phyloP scores from a whole-genome alignment of 2,888 invertebrate species.

The Melinaea marsaeus region DNA sequence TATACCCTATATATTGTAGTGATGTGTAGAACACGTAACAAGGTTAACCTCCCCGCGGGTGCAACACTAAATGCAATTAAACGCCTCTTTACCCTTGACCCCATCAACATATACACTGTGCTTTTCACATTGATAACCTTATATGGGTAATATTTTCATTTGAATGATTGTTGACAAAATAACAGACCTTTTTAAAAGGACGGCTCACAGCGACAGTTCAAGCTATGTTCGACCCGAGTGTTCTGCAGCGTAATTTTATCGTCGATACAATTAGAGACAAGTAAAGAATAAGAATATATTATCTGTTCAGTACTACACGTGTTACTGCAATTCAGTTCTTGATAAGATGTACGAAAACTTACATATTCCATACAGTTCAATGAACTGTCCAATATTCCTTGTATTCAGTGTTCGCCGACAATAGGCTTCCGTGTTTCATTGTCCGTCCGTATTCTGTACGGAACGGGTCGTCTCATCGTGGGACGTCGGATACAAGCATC shows the following conservation, averaged over 20 bases:
- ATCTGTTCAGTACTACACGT: too few species aligned
- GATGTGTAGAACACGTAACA: constrained; percentile 17
- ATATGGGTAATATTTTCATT: constrained; percentile 19
- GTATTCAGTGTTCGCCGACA: constrained; percentile 11
- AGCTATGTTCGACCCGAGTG: too few species aligned
- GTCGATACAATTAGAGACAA: too few species aligned
- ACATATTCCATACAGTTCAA: not conserved
- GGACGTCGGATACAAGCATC: not conserved
- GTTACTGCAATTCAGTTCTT: too few species aligned
- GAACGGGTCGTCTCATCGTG: constrained; percentile 48
- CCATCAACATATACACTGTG: constrained; percentile 69
- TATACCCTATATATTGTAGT: too few species aligned
- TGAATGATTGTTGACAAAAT: constrained; percentile 10
- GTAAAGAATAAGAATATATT: too few species aligned
- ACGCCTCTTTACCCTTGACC: constrained; percentile 47
- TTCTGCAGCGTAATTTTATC: too few species aligned
- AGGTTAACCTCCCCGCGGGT: constrained; percentile 35
- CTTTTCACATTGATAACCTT: constrained; percentile 48
- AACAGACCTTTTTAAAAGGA: not conserved
- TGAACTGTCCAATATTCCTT: constrained; percentile 11
- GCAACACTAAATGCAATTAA: constrained; percentile 60
- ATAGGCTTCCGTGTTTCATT: constrained; percentile 33
- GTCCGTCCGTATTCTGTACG: constrained; percentile 50
- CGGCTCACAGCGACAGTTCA: too few species aligned
- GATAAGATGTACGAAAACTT: too few species aligned